A percentile compares a stretch with the other conserved stretches of the same genome.
Conservation (phyloP, 2,113 vertebrate species). For the Lasiurus borealis region DNA sequence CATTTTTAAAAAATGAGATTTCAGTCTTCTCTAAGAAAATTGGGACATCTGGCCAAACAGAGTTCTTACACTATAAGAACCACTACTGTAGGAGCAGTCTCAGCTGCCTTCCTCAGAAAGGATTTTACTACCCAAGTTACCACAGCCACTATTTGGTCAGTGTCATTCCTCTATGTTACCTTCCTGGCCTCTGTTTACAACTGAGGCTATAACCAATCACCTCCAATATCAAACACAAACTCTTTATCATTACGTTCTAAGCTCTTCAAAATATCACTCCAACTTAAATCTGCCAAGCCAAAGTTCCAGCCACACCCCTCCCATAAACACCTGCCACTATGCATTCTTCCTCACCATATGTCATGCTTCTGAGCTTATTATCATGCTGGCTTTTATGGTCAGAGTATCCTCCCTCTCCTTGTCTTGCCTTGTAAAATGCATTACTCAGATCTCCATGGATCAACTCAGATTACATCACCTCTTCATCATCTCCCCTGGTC, state of each 20-base stretch:
- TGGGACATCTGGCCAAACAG: background rate
- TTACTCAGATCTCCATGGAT: background rate
- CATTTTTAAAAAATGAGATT: background rate
- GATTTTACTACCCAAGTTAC: background rate
- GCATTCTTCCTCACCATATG: background rate
- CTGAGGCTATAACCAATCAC: background rate
- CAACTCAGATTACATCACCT: background rate
- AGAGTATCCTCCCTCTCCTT: background rate
- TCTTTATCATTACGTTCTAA: background rate
- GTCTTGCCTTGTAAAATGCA: background rate
- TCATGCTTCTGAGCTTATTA: background rate
- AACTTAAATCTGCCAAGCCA: background rate
- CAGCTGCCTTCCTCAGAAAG: background rate
- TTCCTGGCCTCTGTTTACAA: background rate
- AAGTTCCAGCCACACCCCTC: background rate
- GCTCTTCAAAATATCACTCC: background rate
- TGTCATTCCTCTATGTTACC: background rate
- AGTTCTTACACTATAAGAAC: background rate
- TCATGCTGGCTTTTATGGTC: background rate
- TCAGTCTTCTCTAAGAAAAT: slow-evolving; percentile 14
- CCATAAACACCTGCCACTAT: background rate
- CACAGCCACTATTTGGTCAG: background rate
- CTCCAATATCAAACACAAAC: background rate
- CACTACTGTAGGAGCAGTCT: background rate
- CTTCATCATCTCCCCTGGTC: background rate